Evolutionary conservation across 2,113 vertebrate species (phyloP).

Genomic region (Gnathonemus longibarbis): DNA sequence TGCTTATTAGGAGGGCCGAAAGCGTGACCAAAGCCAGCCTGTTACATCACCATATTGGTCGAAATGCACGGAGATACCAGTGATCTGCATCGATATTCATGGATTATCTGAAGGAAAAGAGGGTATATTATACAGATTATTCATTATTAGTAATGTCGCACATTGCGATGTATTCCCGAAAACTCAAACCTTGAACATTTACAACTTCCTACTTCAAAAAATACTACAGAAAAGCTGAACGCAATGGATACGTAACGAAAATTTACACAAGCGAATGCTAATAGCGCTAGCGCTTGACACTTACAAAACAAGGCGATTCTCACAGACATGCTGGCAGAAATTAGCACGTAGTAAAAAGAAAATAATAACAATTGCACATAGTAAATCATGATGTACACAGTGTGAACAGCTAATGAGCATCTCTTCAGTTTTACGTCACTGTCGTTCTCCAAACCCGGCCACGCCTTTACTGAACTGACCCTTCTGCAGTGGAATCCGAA

Average conservation of each 20-base stretch:
- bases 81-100: not conserved
- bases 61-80: not conserved
- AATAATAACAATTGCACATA: not conserved
- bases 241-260: not conserved
- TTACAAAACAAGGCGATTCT: not conserved
- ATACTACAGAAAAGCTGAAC: not conserved
- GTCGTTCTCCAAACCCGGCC: not conserved
- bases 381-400: not conserved
- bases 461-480: not conserved
- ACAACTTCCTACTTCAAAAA: not conserved
- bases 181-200: not conserved
- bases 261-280: not conserved
- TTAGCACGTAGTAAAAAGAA: not conserved
- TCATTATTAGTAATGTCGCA: not conserved
- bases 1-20: not conserved
- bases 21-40: not conserved
- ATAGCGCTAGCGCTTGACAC: not conserved
- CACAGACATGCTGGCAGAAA: not conserved
- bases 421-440: not conserved
- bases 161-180: not conserved
- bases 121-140: not conserved
- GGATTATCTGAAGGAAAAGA: not conserved
- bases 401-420: not conserved
- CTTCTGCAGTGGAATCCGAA: not conserved
- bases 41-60: not conserved